Evolutionary conservation across 1,140 invertebrate species (phyloP), one percentile per base, ranked within the genome.

Genomic region (Rhynchophorus ferrugineus): DNA sequence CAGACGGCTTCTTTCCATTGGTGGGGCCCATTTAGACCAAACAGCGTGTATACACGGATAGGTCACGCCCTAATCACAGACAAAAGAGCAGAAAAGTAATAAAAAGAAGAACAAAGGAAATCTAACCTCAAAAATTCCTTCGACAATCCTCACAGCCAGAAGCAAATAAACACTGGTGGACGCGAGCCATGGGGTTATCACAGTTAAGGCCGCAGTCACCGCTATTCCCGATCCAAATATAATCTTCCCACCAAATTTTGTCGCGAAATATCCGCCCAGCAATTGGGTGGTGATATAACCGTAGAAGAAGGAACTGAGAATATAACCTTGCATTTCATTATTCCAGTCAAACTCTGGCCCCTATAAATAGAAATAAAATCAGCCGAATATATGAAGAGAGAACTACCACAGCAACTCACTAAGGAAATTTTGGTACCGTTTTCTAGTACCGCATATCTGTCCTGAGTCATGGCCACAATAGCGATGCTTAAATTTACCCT

Each of bases 41-140:
- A 93, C 80, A 6, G 86, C 84, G 67, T 93, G 89, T 47, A 92
- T 92, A 56, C 87, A 85, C 3, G 91, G 91, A 69, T 90, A 94
- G 0, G 88, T 91, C 0, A 94, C 89, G 34, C 91, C 91, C 87
- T 91, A 64, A 6, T 29, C 5, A 49, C 2, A 9, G n/a, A n/a
- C n/a, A n/a, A n/a, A n/a, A n/a, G n/a, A n/a, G n/a, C n/a, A n/a
- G n/a, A n/a, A n/a, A n/a, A n/a, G n/a, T n/a, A n/a, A n/a, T n/a
- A n/a, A n/a, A n/a, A n/a, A n/a, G n/a, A n/a, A n/a, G n/a, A n/a
- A n/a, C n/a, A n/a, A n/a, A n/a, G n/a, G n/a, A n/a, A n/a, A n/a
- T n/a, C n/a, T n/a, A n/a, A 90, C 88, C 78, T 95, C 91, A 67
- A 87, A 91, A 22, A 95, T 67, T 38, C 92, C 92, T 73, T 93